phyloP scores from a whole-genome alignment of 2,113 vertebrate genomes.

The Anser cygnoides region DNA sequence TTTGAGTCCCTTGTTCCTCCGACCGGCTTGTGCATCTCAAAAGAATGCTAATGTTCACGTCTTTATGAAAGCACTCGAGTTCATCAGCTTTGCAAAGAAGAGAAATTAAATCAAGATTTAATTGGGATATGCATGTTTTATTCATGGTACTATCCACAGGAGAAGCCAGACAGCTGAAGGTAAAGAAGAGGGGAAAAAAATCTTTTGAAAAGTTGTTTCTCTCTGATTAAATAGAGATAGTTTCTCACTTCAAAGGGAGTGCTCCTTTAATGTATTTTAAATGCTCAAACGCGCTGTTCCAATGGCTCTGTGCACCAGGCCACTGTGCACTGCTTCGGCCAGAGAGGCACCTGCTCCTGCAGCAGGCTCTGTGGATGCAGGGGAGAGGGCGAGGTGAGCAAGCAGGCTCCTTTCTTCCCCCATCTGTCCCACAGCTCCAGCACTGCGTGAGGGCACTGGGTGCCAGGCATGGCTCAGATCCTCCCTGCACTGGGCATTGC shows the following conservation, averaged over 20 bases:
- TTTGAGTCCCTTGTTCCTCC: constrained; percentile 76
- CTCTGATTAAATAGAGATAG: constrained; percentile 85
- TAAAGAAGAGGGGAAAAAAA: constrained; percentile 70
- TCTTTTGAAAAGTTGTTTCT: constrained; percentile 87
- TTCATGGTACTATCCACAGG: constrained; percentile 85
- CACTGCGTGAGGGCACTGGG: accelerated
- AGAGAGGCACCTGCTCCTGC: background rate
- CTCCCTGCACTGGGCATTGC: background rate
- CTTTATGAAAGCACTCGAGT: constrained; percentile 87
- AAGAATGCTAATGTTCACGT: constrained; percentile 83
- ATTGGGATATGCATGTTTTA: constrained; percentile 90
- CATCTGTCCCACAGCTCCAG: accelerated
- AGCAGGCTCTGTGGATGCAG: accelerated
- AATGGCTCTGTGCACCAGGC: background rate
- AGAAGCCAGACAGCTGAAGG: constrained; percentile 83
- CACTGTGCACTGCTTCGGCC: background rate
- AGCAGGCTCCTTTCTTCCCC: accelerated
- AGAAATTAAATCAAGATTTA: constrained; percentile 90
- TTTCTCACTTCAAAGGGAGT: constrained; percentile 82
- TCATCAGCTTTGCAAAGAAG: constrained; percentile 90
- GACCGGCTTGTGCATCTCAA: constrained; percentile 83
- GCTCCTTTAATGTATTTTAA: constrained; percentile 84
- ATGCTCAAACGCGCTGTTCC: constrained; percentile 45
- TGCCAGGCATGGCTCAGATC: accelerated
- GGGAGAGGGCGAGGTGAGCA: accelerated